A percentile compares a stretch with the other conserved stretches of the same genome.
These are phyloP conservation scores for Varanus salvator DNA, from an alignment of 2,113 vertebrate species.

Conservation along the genomic window DNA sequence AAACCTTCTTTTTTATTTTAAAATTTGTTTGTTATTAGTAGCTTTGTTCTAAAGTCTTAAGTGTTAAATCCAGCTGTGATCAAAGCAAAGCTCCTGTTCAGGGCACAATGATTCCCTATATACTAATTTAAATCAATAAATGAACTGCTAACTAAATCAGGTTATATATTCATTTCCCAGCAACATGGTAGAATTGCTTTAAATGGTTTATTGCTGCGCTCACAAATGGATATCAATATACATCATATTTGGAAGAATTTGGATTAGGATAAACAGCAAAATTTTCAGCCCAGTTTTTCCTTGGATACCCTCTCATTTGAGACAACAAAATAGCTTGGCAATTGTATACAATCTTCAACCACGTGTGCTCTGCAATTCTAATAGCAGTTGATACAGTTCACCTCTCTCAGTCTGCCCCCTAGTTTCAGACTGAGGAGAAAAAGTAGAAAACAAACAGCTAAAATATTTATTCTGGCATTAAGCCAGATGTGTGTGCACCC, in stretches of 20 bases:
- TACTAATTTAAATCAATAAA: constrained; percentile 27
- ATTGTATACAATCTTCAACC: constrained; percentile 61
- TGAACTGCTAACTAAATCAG: constrained; percentile 46
- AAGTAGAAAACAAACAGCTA: constrained; percentile 47
- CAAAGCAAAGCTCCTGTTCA: constrained; percentile 38
- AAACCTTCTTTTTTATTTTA: constrained; percentile 56
- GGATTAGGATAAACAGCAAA: constrained; percentile 28
- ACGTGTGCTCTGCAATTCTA: constrained; percentile 67
- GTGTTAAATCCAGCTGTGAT: constrained; percentile 26
- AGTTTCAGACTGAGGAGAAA: constrained; percentile 56
- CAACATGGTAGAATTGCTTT: background rate
- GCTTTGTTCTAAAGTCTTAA: constrained; percentile 63
- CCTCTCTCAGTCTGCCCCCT: constrained; percentile 58
- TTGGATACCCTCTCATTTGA: constrained; percentile 60
- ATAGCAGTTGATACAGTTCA: constrained; percentile 70
- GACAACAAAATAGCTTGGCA: constrained; percentile 70
- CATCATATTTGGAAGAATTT: constrained; percentile 45
- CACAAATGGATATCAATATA: constrained; percentile 38
- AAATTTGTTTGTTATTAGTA: constrained; percentile 50
- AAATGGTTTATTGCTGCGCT: constrained; percentile 26
- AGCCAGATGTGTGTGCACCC: constrained; percentile 42
- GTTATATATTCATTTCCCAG: constrained; percentile 47
- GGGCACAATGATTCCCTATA: constrained; percentile 43
- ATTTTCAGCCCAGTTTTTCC: constrained; percentile 38
- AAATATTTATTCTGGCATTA: constrained; percentile 67